Evolutionary conservation across 2,113 vertebrate genomes (phyloP), one percentile per base, ranked within the genome.

Genomic region (Cygnus atratus): DNA sequence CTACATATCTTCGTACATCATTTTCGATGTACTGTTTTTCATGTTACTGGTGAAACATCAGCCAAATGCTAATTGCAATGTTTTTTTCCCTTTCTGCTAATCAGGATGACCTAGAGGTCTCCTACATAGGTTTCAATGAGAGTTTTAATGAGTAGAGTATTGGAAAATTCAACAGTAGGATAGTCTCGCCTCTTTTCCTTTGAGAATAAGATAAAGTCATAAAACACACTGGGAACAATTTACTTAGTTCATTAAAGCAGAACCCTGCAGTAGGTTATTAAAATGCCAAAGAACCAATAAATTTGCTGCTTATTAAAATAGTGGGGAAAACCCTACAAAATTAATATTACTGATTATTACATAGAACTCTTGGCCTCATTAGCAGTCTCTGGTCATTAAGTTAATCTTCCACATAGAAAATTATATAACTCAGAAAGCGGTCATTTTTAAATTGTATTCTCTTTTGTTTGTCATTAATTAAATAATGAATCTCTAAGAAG

Each of bases 61-160:
- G 97, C 97, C 97, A 97, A 98, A 98, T 94, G 98, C 95, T 98
- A 98, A 98, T 99, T 98, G 97, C 98, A 95, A 92, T 95, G 95
- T 88, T 98, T 98, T 97, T 96, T 97, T 97, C 90, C 96, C 98
- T 97, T 97, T 95, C 74, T 98, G 96, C 98, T 98, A 98, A 99
- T 98, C 98, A 98, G 98, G 97, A 95, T 98, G 98, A 99, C 98
- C 98, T 93, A 80, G 81, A 98, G 98, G 97, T 98, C 98, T 94
- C 84, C 95, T 95, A 95, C 97, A 95, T 88, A 96, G 81, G 92
- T 82, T 90, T 92, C 92, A 95, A 73, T 95, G 91, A 97, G 97
- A 93, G 94, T 94, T 95, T 97, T 98, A 98, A 98, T 98, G 98
- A 98, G 97, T 87, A 96, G 92, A 96, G 93, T 97, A 97, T 96